These are phyloP conservation scores for Tadarida brasiliensis DNA, from an alignment of 2,797 vertebrate species.

Conservation along the genomic window DNA sequence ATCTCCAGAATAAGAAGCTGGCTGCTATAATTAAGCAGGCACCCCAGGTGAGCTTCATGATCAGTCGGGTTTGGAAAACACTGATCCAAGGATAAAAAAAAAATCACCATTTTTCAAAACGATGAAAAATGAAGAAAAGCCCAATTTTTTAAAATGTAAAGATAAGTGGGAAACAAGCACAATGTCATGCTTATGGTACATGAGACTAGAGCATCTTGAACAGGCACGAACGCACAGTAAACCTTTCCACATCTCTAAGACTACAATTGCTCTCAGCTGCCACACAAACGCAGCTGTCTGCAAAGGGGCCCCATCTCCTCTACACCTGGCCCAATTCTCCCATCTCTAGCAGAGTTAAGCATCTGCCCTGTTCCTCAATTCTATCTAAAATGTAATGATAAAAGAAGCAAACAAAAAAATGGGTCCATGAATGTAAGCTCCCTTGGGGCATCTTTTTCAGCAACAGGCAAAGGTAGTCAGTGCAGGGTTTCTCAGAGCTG, in stretches of 20 bases:
- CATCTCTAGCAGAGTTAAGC: background rate
- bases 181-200: background rate
- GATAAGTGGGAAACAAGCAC: background rate
- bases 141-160: background rate
- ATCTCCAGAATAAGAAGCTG: background rate
- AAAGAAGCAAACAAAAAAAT: background rate
- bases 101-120: background rate
- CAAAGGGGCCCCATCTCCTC: background rate
- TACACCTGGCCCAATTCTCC: background rate
- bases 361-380: background rate
- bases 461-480: background rate
- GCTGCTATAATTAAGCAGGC: background rate
- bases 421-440: background rate
- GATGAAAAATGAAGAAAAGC: background rate
- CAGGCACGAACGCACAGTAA: background rate
- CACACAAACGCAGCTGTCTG: rapidly evolving
- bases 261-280: background rate
- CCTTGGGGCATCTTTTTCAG: background rate
- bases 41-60: background rate
- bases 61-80: background rate
- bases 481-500: background rate
- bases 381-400: background rate
- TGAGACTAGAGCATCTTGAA: background rate
- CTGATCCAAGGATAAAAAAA: background rate
- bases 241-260: background rate